These are phyloP conservation scores for Gnatocerus cornutus DNA, from an alignment of 2,888 invertebrate genomes.

Conservation along the genomic window DNA sequence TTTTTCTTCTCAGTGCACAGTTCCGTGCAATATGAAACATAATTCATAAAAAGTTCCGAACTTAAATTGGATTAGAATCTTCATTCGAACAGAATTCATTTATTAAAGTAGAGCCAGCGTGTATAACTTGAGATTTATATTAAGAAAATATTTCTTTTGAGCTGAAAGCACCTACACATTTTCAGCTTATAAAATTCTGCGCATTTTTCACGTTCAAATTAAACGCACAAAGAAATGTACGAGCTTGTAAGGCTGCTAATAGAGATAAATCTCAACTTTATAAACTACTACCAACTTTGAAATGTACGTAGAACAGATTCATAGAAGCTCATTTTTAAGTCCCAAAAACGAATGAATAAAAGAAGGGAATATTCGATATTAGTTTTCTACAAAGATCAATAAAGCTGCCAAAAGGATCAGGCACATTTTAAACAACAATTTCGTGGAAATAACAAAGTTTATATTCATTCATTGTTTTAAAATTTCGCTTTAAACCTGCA, in stretches of 20 bases:
- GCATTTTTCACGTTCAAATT: slow-evolving; percentile 35
- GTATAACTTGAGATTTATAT: slow-evolving; percentile 29
- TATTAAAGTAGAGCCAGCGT: slow-evolving; percentile 17
- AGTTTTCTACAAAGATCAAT: background rate
- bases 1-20: slow-evolving; percentile 25
- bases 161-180: slow-evolving; percentile 32
- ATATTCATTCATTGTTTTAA: background rate
- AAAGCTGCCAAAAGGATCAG: background rate
- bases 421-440: slow-evolving; percentile 2
- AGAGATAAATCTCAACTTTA: slow-evolving; percentile 32
- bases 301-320: background rate
- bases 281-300: background rate
- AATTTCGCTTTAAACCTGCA: background rate
- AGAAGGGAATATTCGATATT: background rate
- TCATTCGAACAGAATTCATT: slow-evolving; percentile 40
- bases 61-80: slow-evolving; percentile 43
- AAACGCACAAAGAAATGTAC: slow-evolving; percentile 23
- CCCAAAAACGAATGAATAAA: slow-evolving; percentile 4
- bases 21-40: slow-evolving; percentile 24
- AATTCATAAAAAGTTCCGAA: slow-evolving; percentile 38
- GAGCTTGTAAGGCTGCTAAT: slow-evolving; percentile 11
- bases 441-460: background rate
- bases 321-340: background rate
- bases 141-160: slow-evolving; percentile 36
- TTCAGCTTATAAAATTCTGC: slow-evolving; percentile 29